Evolutionary conservation across 2,113 vertebrate species (phyloP).

Genomic region (Suricata suricatta): DNA sequence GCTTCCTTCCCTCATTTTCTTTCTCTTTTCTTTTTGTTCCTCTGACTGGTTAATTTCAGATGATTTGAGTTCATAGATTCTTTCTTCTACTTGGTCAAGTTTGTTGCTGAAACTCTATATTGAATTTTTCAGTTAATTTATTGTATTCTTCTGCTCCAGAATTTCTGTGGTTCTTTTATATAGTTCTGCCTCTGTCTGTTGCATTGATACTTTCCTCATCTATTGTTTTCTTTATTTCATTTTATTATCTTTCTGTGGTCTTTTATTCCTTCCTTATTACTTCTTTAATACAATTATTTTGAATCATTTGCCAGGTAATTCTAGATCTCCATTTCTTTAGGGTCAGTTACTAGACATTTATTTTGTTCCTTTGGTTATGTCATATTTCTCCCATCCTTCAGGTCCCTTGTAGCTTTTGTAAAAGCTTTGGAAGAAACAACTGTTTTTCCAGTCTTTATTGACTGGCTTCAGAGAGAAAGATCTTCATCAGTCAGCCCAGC

Average conservation of each 20-base stretch:
- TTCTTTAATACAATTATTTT: neutral
- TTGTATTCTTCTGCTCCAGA: neutral
- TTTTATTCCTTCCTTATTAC: neutral
- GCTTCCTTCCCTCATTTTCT: neutral
- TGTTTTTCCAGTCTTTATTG: neutral
- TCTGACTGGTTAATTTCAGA: neutral
- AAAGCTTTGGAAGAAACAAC: neutral
- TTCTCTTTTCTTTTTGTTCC: neutral
- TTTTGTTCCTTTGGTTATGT: neutral
- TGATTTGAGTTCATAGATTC: neutral
- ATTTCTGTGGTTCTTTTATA: neutral
- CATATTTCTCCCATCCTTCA: neutral
- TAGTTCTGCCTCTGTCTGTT: neutral
- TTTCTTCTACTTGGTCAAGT: neutral
- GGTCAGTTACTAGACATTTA: neutral
- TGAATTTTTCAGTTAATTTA: neutral
- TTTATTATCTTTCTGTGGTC: neutral
- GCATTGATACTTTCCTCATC: neutral
- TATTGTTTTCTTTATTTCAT: neutral
- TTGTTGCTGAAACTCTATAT: neutral
- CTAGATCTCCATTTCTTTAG: neutral
- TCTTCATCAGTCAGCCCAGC: neutral
- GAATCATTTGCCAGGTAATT: neutral
- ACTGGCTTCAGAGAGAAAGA: neutral
- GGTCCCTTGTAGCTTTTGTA: neutral